Evolutionary conservation across 2,888 invertebrate genomes (phyloP).

Genomic region (Drosophila ezoana): DNA sequence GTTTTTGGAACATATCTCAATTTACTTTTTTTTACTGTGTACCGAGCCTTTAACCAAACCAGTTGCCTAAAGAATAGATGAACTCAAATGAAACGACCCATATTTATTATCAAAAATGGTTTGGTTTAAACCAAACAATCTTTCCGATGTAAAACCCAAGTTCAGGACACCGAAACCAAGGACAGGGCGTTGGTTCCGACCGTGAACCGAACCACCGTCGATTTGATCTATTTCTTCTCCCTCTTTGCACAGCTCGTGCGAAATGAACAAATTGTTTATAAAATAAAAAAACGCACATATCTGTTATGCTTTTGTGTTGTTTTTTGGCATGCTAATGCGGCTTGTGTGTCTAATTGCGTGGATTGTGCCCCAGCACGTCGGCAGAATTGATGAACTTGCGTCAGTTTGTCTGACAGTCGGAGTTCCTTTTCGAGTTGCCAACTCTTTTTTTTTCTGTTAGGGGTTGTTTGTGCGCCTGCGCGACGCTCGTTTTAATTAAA

Average conservation of each 20-base stretch:
- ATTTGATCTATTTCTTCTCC: neutral
- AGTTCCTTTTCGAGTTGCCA: conserved; percentile 12
- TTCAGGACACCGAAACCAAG: no score
- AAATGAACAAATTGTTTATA: conserved; percentile 34
- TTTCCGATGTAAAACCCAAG: no score
- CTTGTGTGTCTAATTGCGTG: conserved; percentile 73
- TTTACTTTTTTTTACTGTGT: no score
- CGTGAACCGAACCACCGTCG: no score
- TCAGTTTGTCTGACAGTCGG: conserved; percentile 54
- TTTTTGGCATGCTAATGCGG: conserved; percentile 64
- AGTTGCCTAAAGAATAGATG: no score
- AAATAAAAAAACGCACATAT: conserved; percentile 22
- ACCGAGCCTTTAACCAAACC: no score
- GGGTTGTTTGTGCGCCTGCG: conserved; percentile 14
- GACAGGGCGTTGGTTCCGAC: no score
- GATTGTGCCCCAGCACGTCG: conserved; percentile 51
- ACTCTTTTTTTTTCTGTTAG: conserved; percentile 34
- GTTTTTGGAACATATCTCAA: no score
- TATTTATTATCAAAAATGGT: no score
- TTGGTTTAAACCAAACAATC: no score
- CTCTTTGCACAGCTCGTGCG: neutral
- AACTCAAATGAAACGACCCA: no score
- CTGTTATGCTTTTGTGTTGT: conserved; percentile 36
- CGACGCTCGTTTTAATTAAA: conserved; percentile 71
- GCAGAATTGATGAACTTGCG: conserved; percentile 77